Evolutionary conservation across 1,140 invertebrate genomes (phyloP), one percentile per base, ranked within the genome.

Genomic region (Achroia grisella): DNA sequence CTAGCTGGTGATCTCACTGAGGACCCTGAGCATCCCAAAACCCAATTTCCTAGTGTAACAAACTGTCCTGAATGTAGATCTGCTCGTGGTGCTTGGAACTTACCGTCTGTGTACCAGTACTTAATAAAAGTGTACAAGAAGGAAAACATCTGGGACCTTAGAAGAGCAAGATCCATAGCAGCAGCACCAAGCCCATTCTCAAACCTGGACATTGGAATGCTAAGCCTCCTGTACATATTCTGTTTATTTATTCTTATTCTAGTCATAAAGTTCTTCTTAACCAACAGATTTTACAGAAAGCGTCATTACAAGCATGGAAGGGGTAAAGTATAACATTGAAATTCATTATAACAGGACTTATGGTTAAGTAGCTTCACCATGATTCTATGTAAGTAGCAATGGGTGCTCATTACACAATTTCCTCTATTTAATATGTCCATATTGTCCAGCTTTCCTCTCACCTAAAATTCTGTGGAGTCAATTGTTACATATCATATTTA

Each of bases 1-100:
- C 79, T 99, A 10, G 88, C 93, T 23, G 93, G 94, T 0, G 95
- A 98, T 76, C 36, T 86, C 0, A 96, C 94, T 8, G 97, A 99
- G 80, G 98, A 99, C 87, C 96, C 97, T 0, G 61, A 88, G 42
- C 91, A 93, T 82, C 95, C 93, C 0, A 99, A 99, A 85, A 88
- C 93, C 29, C 94, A 97, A 69, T 99, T 98, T 82, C 98, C 98
- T 0, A 86, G 90, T 8, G 53, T 69, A 8, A 60, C 83, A 1
- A 82, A 89, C 42, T 98, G 97, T 82, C 86, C 90, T 0, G 63
- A 86, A 9, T 98, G 97, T 74, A 88, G 88, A 44, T 71, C 86
- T 9, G 54, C 69, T 1, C 81, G 89, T 44, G 87, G 82, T 2
- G 86, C 87, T 13, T 97, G 93, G 92, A 89, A 94, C 56, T 83